These are phyloP conservation scores for Zophobas atratus DNA, from an alignment of 1,140 invertebrate species.

Conservation along the genomic window DNA sequence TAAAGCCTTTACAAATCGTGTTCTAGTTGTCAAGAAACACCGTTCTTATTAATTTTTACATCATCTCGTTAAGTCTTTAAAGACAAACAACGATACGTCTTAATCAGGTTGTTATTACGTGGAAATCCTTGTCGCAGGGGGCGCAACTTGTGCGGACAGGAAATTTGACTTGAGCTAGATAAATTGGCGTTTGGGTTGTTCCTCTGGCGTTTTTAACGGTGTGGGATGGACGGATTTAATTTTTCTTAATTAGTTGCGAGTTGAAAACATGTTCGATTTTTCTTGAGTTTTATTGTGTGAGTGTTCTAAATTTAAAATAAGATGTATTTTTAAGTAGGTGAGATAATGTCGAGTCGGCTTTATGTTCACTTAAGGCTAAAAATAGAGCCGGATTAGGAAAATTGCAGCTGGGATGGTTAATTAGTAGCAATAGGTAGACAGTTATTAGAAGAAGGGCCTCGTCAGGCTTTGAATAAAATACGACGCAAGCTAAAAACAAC, in stretches of 20 bases:
- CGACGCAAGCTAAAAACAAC: too few relatives aligned
- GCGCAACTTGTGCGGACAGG: slow-evolving; percentile 16
- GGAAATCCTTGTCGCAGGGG: slow-evolving; percentile 33
- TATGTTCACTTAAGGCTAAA: not conserved
- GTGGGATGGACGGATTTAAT: not conserved
- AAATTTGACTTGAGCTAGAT: slow-evolving; percentile 48
- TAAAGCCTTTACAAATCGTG: not conserved
- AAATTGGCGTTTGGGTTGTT: slow-evolving; percentile 25
- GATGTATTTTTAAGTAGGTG: slow-evolving; percentile 3
- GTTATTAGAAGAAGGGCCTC: not conserved
- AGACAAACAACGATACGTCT: slow-evolving; percentile 30
- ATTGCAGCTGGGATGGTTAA: not conserved
- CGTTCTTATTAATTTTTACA: slow-evolving; percentile 43
- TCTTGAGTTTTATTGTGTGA: not conserved
- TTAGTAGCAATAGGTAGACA: slow-evolving; percentile 5
- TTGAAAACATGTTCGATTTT: not conserved
- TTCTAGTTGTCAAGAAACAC: not conserved
- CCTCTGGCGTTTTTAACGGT: slow-evolving; percentile 24
- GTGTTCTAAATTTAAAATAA: not conserved
- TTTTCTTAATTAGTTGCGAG: slow-evolving; percentile 16
- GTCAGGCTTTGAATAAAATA: too few relatives aligned
- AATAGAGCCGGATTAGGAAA: not conserved
- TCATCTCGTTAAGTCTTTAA: slow-evolving; percentile 43
- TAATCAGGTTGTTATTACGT: slow-evolving; percentile 45
- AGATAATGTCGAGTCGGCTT: not conserved